Conservation (phyloP, 2,888 invertebrate species). For the Brachyopa scutellaris region DNA sequence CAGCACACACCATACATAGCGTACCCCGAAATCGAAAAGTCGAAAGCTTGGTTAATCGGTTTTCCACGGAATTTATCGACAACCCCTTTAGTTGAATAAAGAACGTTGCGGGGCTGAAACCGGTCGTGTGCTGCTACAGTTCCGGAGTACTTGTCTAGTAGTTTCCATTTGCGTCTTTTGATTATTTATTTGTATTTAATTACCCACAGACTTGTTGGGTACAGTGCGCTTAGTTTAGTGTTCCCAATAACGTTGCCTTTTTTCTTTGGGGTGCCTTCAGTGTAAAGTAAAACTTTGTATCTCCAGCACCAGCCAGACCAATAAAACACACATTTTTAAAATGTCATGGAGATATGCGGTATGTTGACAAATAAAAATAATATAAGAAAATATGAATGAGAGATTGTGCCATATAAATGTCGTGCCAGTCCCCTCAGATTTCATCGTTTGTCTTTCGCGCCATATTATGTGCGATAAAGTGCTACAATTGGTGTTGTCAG, state of each 20-base stretch:
- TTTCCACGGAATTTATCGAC: constrained; percentile 65
- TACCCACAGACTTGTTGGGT: constrained; percentile 12
- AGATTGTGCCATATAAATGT: constrained; percentile 4
- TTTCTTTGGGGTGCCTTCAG: constrained; percentile 20
- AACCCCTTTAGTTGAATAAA: constrained; percentile 66
- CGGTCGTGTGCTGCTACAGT: constrained; percentile 26
- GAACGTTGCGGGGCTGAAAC: constrained; percentile 65
- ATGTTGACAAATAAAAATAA: constrained; percentile 36
- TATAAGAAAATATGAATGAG: constrained; percentile 2
- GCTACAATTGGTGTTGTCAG: neutral
- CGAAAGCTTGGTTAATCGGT: constrained; percentile 69
- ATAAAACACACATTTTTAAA: constrained; percentile 46
- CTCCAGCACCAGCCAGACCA: neutral
- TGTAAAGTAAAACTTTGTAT: constrained; percentile 33
- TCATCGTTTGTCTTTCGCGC: constrained; percentile 54
- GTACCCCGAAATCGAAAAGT: constrained; percentile 51
- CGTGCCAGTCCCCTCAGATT: constrained; percentile 15
- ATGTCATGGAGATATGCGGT: constrained; percentile 73
- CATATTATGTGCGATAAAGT: constrained; percentile 31
- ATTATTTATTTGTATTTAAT: constrained; percentile 10
- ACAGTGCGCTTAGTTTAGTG: constrained; percentile 30
- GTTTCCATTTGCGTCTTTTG: constrained; percentile 67
- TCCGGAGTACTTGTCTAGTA: constrained; percentile 42
- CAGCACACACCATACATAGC: constrained; percentile 46
- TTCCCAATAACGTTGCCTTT: constrained; percentile 38